These are phyloP conservation scores for Daboia siamensis DNA, from an alignment of 2,113 vertebrate genomes.

Conservation along the genomic window DNA sequence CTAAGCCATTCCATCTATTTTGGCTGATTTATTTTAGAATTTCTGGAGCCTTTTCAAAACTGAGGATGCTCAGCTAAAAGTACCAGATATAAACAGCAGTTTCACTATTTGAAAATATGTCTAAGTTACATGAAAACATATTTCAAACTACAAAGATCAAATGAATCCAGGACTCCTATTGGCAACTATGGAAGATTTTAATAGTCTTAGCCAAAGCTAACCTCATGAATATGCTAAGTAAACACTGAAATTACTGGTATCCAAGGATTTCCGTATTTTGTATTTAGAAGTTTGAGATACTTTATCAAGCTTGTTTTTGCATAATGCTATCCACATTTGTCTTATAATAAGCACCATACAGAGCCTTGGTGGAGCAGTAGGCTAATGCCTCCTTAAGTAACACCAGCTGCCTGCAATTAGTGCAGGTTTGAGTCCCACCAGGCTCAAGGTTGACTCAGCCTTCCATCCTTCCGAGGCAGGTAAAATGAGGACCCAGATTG, in stretches of 20 bases:
- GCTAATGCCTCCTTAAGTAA: too few relatives aligned
- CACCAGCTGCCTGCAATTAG: too few relatives aligned
- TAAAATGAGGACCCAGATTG: too few relatives aligned
- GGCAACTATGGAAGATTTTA: neutral
- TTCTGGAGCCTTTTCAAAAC: conserved; percentile 3
- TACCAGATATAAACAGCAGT: conserved; percentile 12
- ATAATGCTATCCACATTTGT: neutral
- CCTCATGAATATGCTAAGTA: neutral
- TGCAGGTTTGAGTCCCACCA: too few relatives aligned
- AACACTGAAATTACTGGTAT: neutral
- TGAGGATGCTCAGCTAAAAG: conserved; percentile 13
- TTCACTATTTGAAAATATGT: conserved; percentile 32
- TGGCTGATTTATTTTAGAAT: conserved; percentile 9
- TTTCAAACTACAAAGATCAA: conserved; percentile 27
- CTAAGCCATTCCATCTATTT: neutral
- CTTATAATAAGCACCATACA: too few relatives aligned
- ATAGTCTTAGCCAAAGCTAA: neutral
- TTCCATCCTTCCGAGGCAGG: too few relatives aligned
- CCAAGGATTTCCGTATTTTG: neutral
- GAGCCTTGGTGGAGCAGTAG: too few relatives aligned
- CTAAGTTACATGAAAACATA: conserved; percentile 28
- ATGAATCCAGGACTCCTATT: conserved; percentile 9
- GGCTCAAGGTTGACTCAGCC: too few relatives aligned
- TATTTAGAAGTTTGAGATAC: neutral
- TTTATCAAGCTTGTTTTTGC: neutral